phyloP scores from a whole-genome alignment of 2,888 invertebrate species.

The Scotopteryx bipunctaria region DNA sequence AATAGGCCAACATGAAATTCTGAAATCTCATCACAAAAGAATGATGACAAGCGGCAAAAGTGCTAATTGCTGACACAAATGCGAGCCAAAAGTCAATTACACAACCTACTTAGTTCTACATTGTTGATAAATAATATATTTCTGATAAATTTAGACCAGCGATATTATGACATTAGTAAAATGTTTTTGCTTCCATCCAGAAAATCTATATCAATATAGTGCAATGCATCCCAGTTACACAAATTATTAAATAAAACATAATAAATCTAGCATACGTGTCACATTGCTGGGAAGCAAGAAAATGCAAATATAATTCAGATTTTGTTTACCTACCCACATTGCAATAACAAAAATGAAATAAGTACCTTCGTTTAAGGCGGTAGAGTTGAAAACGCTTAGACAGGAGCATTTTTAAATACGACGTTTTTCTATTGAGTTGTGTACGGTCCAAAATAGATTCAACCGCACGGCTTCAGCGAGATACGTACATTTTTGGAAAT shows the following conservation, averaged over 20 bases:
- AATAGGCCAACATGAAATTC: background rate
- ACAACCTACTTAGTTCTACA: background rate
- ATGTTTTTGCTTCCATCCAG: too few species aligned
- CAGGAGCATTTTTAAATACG: slow-evolving; percentile 53
- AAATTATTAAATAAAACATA: slow-evolving; percentile 39
- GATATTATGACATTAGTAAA: too few species aligned
- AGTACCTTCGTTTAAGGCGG: slow-evolving; percentile 38
- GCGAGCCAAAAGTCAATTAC: slow-evolving; percentile 49
- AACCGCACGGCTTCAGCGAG: slow-evolving; percentile 65
- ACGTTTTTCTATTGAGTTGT: slow-evolving; percentile 63
- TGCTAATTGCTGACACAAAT: slow-evolving; percentile 69
- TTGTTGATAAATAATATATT: too few species aligned
- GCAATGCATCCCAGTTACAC: too few species aligned
- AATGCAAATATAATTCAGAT: slow-evolving; percentile 40
- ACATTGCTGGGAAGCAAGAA: slow-evolving; percentile 40
- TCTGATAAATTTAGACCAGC: too few species aligned
- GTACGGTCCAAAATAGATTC: slow-evolving; percentile 70
- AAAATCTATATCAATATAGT: too few species aligned
- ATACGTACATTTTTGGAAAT: slow-evolving; percentile 82
- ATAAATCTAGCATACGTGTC: slow-evolving; percentile 46
- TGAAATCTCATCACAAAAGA: slow-evolving; percentile 41
- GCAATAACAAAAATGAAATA: slow-evolving; percentile 45
- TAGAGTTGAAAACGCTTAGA: slow-evolving; percentile 60
- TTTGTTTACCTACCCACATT: slow-evolving; percentile 39
- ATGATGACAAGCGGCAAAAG: slow-evolving; percentile 69